phyloP scores from a whole-genome alignment of 2,113 vertebrate genomes.

The Thinocorus orbignyianus region DNA sequence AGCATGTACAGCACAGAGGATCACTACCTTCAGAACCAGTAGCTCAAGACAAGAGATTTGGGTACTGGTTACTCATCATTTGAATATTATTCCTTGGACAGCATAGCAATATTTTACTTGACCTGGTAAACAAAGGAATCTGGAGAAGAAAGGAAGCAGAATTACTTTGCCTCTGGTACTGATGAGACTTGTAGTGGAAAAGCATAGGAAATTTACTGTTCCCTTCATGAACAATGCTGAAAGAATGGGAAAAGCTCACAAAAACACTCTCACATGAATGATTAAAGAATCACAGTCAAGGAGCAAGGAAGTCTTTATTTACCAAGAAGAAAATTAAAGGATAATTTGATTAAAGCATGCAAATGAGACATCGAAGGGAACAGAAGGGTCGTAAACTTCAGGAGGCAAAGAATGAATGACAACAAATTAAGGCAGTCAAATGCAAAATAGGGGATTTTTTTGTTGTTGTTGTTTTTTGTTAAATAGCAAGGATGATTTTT shows the following conservation, averaged over 20 bases:
- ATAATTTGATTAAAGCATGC: not conserved
- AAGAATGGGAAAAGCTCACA: not conserved
- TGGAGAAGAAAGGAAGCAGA: not conserved
- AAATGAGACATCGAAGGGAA: not conserved
- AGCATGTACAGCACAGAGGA: not conserved
- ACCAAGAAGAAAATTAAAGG: not conserved
- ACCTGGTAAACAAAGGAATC: not conserved
- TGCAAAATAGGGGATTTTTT: not conserved
- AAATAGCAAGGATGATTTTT: not conserved
- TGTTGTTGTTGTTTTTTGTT: not conserved
- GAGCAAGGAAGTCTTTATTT: not conserved
- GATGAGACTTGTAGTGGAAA: not conserved
- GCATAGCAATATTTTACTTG: not conserved
- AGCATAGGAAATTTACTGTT: not conserved
- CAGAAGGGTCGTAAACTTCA: not conserved
- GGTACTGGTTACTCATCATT: not conserved
- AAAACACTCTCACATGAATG: not conserved
- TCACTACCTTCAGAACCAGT: not conserved
- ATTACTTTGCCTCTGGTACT: not conserved
- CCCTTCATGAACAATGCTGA: not conserved
- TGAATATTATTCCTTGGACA: not conserved
- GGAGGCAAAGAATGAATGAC: not conserved
- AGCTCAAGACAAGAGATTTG: not conserved
- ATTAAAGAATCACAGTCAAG: not conserved
- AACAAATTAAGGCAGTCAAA: not conserved